A percentile compares a stretch with the other conserved stretches of the same genome.
phyloP scores from a whole-genome alignment of 2,113 vertebrate genomes.

The Hemiprocne comata region DNA sequence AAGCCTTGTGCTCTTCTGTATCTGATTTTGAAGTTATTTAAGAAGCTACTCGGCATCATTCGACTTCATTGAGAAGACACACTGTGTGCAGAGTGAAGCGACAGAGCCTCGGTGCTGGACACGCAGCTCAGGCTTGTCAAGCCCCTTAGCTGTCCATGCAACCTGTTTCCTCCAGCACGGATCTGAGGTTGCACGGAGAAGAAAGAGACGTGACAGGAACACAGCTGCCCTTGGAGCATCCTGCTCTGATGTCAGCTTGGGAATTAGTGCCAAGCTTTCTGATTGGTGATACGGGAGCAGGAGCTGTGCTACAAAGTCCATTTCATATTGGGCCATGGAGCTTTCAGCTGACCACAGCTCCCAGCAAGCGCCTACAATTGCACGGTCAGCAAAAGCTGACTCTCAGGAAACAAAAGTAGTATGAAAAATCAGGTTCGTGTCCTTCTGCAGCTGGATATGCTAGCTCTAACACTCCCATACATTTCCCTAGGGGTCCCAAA shows the following conservation, averaged over 20 bases:
- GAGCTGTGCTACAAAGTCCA: neutral
- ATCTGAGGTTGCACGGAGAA: neutral
- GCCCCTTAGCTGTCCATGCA: neutral
- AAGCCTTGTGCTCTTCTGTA: neutral
- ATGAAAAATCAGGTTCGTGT: neutral
- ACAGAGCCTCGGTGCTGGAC: neutral
- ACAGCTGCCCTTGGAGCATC: neutral
- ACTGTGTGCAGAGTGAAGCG: neutral
- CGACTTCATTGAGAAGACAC: fast-evolving
- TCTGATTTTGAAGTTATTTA: neutral
- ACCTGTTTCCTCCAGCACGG: fast-evolving
- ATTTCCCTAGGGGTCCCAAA: neutral
- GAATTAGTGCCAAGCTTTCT: neutral
- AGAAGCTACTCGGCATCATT: neutral
- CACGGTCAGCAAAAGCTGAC: neutral
- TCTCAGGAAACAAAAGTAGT: neutral
- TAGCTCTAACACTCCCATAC: neutral
- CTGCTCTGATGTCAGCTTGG: fast-evolving
- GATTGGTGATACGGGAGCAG: neutral
- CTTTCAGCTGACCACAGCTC: neutral
- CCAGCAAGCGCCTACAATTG: neutral
- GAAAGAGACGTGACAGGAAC: neutral
- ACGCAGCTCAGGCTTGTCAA: neutral
- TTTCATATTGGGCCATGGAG: neutral
- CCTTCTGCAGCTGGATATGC: neutral